Base-by-base conservation (phyloP, 1,140 invertebrate genomes). In the Oryzaephilus surinamensis region DNA sequence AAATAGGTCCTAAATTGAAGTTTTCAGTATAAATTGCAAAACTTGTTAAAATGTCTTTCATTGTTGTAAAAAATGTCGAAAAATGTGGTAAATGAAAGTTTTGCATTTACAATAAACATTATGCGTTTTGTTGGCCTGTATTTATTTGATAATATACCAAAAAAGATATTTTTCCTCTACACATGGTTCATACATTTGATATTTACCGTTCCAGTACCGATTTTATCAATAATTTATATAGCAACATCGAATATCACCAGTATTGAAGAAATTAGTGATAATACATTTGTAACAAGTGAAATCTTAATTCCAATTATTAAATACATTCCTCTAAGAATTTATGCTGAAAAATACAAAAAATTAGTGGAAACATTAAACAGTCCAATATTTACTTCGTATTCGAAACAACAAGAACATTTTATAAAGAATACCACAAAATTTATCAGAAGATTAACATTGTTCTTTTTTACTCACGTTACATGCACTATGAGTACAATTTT, bases 141-240 rank as follows among this genome's bases (percentile, higher is more conserved):
- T 12, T 33, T 33, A 8, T 31, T n/a, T n/a, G 26, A 35, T 11
- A 2, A 19, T 23, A n/a, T n/a, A n/a, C 37, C 21, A 11, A 34
- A 3, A 17, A 37, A 15, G 14, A 30, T 37, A 13, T 43, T 31
- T 23, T 37, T 37, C 30, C 13, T 32, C 10, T 30, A 43, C 18
- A 29, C 28, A 12, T 31, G 24, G 14, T 10, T 32, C 13, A 2
- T 38, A 2, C 29, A 43, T 20, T 3, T 38, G 6, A 8, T 15
- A 10, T 37, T 31, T 1, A 43, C 32, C 10, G 8, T 38, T 11
- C 19, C 21, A 17, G 17, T 26, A 6, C 41, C 41, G 15, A 31
- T 18, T 16, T 7, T 43, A 5, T 17, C 28, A 14, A 20, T 24
- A 19, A 19, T 24, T 1, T 16, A 30, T 14, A 14, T 43, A 6